Percentiles rank a stretch among this genome's conserved stretches.
These are phyloP conservation scores for Astyanax mexicanus DNA, from an alignment of 2,797 vertebrate species.

Conservation along the genomic window DNA sequence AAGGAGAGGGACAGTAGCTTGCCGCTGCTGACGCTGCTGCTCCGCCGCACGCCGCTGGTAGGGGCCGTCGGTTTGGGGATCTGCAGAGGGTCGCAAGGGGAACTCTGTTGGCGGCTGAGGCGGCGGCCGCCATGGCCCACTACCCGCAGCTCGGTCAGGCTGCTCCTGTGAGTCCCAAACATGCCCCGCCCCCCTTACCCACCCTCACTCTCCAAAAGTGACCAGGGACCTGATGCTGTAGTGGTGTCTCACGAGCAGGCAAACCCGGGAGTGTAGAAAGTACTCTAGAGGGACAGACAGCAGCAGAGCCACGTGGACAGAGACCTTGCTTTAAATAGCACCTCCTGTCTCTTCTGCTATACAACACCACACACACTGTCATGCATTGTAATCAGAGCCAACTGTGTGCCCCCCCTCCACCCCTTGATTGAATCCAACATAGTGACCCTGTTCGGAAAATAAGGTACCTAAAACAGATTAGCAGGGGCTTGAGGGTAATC, in stretches of 20 bases:
- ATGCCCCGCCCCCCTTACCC: slow-evolving; percentile 51
- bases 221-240: slow-evolving; percentile 3
- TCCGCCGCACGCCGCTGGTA: slow-evolving; percentile 66
- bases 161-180: slow-evolving; percentile 71
- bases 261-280: slow-evolving; percentile 23
- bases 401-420: slow-evolving; percentile 18
- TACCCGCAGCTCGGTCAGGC: slow-evolving; percentile 60
- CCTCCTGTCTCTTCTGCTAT: slow-evolving; percentile 46
- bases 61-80: slow-evolving; percentile 69
- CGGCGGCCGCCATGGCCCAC: slow-evolving; percentile 51
- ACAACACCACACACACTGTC: slow-evolving; percentile 53
- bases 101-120: slow-evolving; percentile 64
- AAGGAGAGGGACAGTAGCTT: slow-evolving; percentile 90
- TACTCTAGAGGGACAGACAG: slow-evolving; percentile 44
- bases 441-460: slow-evolving; percentile 14
- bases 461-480: not conserved
- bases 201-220: not conserved
- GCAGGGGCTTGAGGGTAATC: too few species aligned
- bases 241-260: slow-evolving; percentile 28
- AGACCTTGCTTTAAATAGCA: slow-evolving; percentile 67
- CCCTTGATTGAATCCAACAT: slow-evolving; percentile 49
- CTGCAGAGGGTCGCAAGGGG: slow-evolving; percentile 69
- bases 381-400: slow-evolving; percentile 69
- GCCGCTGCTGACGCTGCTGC: slow-evolving; percentile 71
- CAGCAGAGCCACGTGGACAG: slow-evolving; percentile 27